A percentile compares a stretch with the other conserved stretches of the same genome.
phyloP scores from a whole-genome alignment of 2,797 vertebrate genomes.

The Natrix natrix region DNA sequence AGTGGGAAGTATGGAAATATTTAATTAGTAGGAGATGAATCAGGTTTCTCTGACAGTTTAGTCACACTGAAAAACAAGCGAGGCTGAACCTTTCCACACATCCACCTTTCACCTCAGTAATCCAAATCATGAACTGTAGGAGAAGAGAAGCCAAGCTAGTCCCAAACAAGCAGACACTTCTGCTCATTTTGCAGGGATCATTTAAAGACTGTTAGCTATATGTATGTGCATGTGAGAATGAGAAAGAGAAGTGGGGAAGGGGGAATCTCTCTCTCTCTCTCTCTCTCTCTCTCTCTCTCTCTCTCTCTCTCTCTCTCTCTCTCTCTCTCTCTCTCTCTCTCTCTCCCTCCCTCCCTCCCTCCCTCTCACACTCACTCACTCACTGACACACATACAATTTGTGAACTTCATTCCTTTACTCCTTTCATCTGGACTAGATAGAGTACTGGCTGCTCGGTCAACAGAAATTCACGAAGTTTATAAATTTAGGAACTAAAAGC shows the following conservation, averaged over 20 bases:
- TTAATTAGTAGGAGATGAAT: neutral
- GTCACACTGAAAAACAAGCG: neutral
- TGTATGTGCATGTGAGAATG: neutral
- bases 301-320: neutral
- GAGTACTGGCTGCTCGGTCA: neutral
- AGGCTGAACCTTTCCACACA: neutral
- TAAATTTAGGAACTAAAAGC: conserved; percentile 36
- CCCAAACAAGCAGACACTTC: neutral
- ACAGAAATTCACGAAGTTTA: neutral
- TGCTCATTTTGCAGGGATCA: neutral
- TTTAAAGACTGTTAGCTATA: neutral
- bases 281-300: neutral
- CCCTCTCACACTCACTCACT: neutral
- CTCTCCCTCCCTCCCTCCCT: neutral
- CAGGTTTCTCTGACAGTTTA: neutral
- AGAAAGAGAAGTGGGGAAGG: neutral
- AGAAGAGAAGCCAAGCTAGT: neutral
- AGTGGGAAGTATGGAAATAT: neutral
- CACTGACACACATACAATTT: neutral
- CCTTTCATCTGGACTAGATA: neutral
- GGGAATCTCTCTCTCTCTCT: too few relatives aligned
- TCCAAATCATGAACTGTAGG: neutral
- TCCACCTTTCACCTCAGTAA: too few relatives aligned
- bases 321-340: neutral
- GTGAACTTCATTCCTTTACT: neutral